These are phyloP conservation scores for Globia sparganii DNA, from an alignment of 2,888 invertebrate species.

Conservation along the genomic window DNA sequence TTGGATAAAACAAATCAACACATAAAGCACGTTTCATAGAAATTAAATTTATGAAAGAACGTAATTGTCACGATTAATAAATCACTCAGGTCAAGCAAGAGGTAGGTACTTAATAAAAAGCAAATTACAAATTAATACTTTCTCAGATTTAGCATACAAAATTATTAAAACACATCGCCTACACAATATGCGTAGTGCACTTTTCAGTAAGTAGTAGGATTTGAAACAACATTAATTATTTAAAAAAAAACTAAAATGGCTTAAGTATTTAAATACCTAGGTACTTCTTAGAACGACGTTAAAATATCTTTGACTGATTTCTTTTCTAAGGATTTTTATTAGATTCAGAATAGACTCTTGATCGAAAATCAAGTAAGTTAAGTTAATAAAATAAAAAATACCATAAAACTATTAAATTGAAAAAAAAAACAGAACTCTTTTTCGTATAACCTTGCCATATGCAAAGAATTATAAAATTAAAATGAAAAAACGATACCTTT, in stretches of 20 bases:
- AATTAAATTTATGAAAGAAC: background rate
- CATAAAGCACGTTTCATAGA: too few species aligned
- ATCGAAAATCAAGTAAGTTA: background rate
- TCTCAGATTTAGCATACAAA: background rate
- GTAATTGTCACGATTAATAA: background rate
- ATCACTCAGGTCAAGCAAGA: background rate
- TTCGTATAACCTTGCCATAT: background rate
- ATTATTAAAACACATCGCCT: background rate
- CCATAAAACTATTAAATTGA: background rate
- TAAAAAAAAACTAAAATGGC: background rate
- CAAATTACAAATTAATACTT: too few species aligned
- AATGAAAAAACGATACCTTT: background rate
- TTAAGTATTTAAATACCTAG: background rate
- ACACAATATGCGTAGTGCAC: background rate
- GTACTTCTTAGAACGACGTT: background rate
- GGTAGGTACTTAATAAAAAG: background rate
- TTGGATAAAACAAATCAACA: background rate
- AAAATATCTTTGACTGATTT: background rate
- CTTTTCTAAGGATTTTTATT: background rate
- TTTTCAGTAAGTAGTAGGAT: background rate
- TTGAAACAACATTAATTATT: background rate
- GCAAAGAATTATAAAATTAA: background rate
- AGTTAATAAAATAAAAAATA: background rate
- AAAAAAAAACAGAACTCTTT: background rate
- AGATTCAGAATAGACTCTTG: background rate